These are phyloP conservation scores for Drosophila barbarae DNA, from an alignment of 2,888 invertebrate species.

Conservation along the genomic window DNA sequence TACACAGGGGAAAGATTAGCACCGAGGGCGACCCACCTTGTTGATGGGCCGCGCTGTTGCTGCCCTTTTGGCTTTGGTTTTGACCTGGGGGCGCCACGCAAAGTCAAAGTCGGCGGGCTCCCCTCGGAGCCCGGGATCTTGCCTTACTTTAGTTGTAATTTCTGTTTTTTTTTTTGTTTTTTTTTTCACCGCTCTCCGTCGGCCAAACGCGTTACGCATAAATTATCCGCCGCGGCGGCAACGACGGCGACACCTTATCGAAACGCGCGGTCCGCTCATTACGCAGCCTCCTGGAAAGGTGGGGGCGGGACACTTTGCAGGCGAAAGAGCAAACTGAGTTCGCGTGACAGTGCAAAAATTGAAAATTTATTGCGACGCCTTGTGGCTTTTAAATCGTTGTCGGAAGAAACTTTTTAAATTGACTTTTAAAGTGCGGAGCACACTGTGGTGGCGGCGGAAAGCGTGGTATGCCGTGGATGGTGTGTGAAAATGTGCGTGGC, in stretches of 20 bases:
- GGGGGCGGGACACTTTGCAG: slow-evolving; percentile 22
- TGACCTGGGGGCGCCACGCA: slow-evolving; percentile 55
- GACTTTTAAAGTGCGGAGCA: slow-evolving; percentile 58
- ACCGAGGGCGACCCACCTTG: slow-evolving; percentile 56
- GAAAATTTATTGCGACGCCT: slow-evolving; percentile 71
- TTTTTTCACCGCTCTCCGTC: slow-evolving; percentile 19
- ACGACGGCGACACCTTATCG: slow-evolving; percentile 66
- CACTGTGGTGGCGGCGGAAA: slow-evolving; percentile 16
- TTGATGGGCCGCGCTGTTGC: slow-evolving; percentile 30
- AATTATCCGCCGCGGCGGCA: slow-evolving; percentile 55
- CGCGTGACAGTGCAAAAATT: slow-evolving; percentile 69
- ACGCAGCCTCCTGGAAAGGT: slow-evolving; percentile 47
- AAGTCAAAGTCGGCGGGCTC: slow-evolving; percentile 24
- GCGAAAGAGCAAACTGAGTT: slow-evolving; percentile 32
- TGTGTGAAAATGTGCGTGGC: slow-evolving; percentile 18
- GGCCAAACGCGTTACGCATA: slow-evolving; percentile 68
- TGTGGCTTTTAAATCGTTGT: slow-evolving; percentile 49
- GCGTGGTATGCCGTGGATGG: slow-evolving; percentile 6
- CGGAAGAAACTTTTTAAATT: slow-evolving; percentile 54
- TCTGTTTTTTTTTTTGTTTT: slow-evolving; percentile 7
- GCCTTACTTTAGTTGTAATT: slow-evolving; percentile 23
- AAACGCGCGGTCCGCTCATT: slow-evolving; percentile 57
- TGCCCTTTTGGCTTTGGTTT: slow-evolving; percentile 70
- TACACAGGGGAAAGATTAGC: slow-evolving; percentile 77
- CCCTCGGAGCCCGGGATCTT: background rate